Conservation (phyloP, 2,797 vertebrate genomes). For the Eurystomus glaucurus region DNA sequence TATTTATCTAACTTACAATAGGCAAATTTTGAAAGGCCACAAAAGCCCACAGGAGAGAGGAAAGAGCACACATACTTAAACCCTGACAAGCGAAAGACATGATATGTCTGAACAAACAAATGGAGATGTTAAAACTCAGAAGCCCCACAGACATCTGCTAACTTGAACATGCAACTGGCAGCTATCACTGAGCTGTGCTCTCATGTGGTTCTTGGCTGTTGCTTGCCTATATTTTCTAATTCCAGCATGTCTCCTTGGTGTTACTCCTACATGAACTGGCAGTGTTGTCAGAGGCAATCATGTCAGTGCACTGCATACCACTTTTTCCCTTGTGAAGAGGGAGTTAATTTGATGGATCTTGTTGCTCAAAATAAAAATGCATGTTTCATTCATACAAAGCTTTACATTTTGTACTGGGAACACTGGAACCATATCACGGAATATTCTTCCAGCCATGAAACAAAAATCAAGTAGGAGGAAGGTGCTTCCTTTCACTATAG, state of each 20-base stretch:
- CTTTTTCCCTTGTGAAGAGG: conserved; percentile 53
- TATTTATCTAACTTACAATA: conserved; percentile 41
- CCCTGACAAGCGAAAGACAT: conserved; percentile 37
- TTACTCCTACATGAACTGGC: conserved; percentile 70
- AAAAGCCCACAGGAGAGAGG: conserved; percentile 4
- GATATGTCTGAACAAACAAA: conserved; percentile 65
- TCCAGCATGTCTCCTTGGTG: conserved; percentile 53
- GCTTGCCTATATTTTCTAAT: conserved; percentile 73
- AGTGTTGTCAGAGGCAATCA: conserved; percentile 68
- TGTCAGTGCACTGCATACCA: conserved; percentile 53
- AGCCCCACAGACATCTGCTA: conserved; percentile 71
- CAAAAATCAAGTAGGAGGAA: background rate
- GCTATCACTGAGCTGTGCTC: conserved; percentile 19
- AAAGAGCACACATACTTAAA: conserved; percentile 3
- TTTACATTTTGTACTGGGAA: background rate
- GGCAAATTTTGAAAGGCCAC: conserved; percentile 58
- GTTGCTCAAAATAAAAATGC: background rate
- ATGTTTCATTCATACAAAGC: background rate
- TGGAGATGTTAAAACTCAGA: conserved; percentile 74
- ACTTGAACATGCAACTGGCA: conserved; percentile 70
- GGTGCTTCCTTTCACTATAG: background rate
- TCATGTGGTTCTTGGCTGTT: conserved; percentile 71
- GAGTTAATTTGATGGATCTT: conserved; percentile 41
- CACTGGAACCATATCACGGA: background rate
- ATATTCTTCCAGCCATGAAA: background rate